Evolutionary conservation across 1,140 invertebrate genomes (phyloP).

Genomic region (Anastrepha ludens): DNA sequence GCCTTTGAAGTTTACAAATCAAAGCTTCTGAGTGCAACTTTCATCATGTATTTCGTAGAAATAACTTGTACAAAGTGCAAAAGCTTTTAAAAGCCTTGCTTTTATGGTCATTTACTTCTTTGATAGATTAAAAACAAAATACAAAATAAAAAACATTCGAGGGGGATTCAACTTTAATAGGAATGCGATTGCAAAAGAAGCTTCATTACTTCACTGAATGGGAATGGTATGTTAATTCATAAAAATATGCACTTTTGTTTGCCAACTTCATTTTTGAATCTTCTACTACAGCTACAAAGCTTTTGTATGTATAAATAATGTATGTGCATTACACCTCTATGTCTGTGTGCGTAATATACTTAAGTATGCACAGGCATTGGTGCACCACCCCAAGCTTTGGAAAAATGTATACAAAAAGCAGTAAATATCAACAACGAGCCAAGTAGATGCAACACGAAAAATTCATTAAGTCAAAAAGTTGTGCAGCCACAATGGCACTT

Average conservation of each 20-base stretch:
- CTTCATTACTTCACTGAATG: neutral
- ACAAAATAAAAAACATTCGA: too few species aligned
- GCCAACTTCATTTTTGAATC: neutral
- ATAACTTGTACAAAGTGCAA: too few species aligned
- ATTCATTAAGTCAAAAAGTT: conserved; percentile 51
- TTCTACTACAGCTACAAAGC: neutral
- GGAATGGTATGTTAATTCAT: neutral
- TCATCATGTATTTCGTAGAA: too few species aligned
- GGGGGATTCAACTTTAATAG: neutral
- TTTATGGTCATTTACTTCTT: too few species aligned
- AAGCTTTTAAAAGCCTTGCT: neutral
- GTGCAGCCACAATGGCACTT: conserved; percentile 15
- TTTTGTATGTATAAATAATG: neutral
- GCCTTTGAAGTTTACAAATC: too few species aligned
- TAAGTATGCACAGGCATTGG: too few species aligned
- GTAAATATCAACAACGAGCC: neutral
- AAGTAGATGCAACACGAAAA: conserved; percentile 38
- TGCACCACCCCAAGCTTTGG: too few species aligned
- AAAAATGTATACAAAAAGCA: neutral
- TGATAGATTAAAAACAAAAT: too few species aligned
- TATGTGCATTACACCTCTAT: too few species aligned
- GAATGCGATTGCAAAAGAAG: neutral
- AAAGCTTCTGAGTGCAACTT: too few species aligned
- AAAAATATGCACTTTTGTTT: neutral
- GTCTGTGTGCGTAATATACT: too few species aligned